Base-by-base conservation (phyloP, 2,797 vertebrate species). In the Enoplosus armatus region DNA sequence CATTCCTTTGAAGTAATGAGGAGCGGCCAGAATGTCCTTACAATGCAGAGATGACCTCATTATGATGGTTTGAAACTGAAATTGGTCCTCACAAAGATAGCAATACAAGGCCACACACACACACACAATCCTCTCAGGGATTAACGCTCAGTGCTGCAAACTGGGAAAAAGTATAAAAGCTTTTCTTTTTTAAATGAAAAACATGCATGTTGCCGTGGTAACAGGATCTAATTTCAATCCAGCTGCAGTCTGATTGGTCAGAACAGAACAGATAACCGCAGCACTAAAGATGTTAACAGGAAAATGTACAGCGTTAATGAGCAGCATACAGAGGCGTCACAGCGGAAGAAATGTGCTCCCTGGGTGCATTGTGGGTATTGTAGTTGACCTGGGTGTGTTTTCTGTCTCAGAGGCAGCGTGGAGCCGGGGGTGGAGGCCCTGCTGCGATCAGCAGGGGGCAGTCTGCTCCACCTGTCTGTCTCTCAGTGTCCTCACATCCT, bases 391-490 rank as follows among this genome's bases (percentile, higher is more conserved):
- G 51, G 22, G 6, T 74, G 54, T 70, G 31, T 39, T 33, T 26
- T 62, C 2, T 81, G 12, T 61, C 5, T 60, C 67, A 99, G 98
- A 67, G 97, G 97, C 62, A 94, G 96, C 45, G 89, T 98, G 79
- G 98, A 99, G 85, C 91, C 93, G 0, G 98, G 97, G n/a, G 77
- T 99, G 88, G 97, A 99, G 93, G 96, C 96, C 4, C 85, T 98
- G 87, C 91, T 99, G 39, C 96, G 97, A 85, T 96, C 97, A 0
- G 96, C 97, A 0, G 97, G 97, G 55, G 95, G 96, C 50, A 98
- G 97, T 88, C 94, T 99, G 64, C 93, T 97, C 39, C 95, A 96
- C 77, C 94, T 98, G 71, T 96, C 95, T 31, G 94, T 99, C 84
- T 96, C 96, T 0, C 96, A 96, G 85, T 98, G 97, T 86, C 95